Evolutionary conservation across 1,140 invertebrate genomes (phyloP), one percentile per base, ranked within the genome.

Genomic region (Sinella curviseta): DNA sequence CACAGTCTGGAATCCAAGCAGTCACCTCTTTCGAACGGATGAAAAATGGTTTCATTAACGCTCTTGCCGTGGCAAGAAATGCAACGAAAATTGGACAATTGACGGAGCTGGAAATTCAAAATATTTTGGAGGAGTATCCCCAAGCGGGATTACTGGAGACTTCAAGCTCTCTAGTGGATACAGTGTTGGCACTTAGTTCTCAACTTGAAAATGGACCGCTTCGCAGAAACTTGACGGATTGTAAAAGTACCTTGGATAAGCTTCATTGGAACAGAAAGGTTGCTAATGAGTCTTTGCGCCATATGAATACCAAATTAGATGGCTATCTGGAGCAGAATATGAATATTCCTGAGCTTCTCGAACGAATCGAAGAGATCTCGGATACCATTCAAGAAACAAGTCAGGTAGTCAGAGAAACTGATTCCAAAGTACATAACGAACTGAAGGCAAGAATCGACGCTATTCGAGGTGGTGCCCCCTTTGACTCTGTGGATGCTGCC

Each of bases 21-120:
- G 78, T 81, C 3, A 83, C 80, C 3, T 80, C 80, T 0, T 83
- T 81, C 36, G 39, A 80, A 34, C 31, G 80, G 60, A 83, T 83
- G 28, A 77, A 77, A 48, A n/a, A 77, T 39, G 80, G 78, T n/a
- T 83, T 81, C 54, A 48, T 77, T 3, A 60, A 12, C 26, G 78
- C 82, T 1, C 74, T 70, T n/a, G 36, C 80, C 74, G 16, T 79
- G n/a, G 79, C 82, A 0, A 30, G 28, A 20, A 78, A 77, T 73
- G 79, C 77, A 55, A 31, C 65, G 2, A 30, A 26, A 20, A 35
- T 76, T 34, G 39, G 77, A 36, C 39, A 30, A 77, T 26, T 34
- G 65, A 26, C 55, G 34, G 35, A 2, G 14, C 17, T 77, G 1
- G 12, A 77, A 48, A 60, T 77, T 16, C 1, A 60, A 24, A 26